Evolutionary conservation across 1,140 invertebrate species (phyloP).

Genomic region (Tetraneura akinire): DNA sequence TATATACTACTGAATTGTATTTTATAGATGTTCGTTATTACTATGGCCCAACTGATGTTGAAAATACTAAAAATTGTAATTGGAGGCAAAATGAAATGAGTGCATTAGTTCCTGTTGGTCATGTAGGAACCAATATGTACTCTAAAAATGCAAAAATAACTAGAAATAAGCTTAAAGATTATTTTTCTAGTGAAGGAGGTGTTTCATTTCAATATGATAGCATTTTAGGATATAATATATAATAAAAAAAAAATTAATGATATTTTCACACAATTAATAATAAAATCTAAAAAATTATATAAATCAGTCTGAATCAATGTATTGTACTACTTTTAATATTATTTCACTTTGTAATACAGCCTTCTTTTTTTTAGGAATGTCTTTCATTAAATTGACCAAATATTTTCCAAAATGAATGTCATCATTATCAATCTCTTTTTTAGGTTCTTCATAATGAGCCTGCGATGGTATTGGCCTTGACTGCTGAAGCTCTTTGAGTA

Average conservation of each 20-base stretch:
- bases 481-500: neutral
- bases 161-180: neutral
- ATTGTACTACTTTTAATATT: too few relatives aligned
- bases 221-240: too few relatives aligned
- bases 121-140: neutral
- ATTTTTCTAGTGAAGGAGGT: neutral
- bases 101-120: neutral
- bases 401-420: neutral
- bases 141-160: neutral
- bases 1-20: too few relatives aligned
- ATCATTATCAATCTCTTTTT: too few relatives aligned
- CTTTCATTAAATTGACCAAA: neutral
- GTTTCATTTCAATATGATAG: neutral
- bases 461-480: neutral
- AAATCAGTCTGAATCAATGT: too few relatives aligned
- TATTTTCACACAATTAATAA: too few relatives aligned
- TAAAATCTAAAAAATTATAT: too few relatives aligned
- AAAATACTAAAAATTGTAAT: neutral
- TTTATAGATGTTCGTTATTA: constrained; percentile 1
- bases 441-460: neutral
- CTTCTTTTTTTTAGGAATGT: neutral
- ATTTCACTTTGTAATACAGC: neutral
- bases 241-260: too few relatives aligned
- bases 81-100: neutral
- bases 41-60: neutral